A percentile compares a stretch with the other conserved stretches of the same genome.
phyloP scores from a whole-genome alignment of 2,797 vertebrate genomes.

The Adelosebastes latens region DNA sequence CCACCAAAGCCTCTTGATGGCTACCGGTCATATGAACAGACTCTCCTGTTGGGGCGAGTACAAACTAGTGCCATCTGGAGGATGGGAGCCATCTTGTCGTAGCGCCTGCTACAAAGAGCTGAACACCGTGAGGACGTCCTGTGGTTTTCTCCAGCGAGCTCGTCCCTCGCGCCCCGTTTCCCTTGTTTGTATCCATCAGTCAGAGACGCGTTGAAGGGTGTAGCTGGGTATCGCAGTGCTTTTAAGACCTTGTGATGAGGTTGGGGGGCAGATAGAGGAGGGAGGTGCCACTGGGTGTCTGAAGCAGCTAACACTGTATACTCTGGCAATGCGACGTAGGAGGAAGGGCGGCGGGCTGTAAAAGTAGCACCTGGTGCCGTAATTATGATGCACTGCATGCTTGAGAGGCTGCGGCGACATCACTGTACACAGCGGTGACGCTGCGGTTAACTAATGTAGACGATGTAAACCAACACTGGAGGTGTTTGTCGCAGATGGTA shows the following conservation, averaged over 20 bases:
- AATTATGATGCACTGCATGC: constrained; percentile 12
- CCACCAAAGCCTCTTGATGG: not conserved
- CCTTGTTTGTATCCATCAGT: constrained; percentile 43
- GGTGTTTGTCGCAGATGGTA: not conserved
- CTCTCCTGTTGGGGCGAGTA: not conserved
- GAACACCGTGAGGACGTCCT: constrained; percentile 11
- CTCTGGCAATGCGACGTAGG: constrained; percentile 33
- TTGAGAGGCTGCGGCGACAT: not conserved
- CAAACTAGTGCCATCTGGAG: constrained; percentile 9
- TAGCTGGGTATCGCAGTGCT: constrained; percentile 25
- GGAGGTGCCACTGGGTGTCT: constrained; percentile 10
- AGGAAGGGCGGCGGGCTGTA: not conserved
- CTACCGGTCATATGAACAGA: not conserved
- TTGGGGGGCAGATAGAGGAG: not conserved
- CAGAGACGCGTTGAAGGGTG: constrained; percentile 11
- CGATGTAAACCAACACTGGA: constrained; percentile 14
- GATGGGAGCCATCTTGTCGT: not conserved
- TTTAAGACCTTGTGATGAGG: constrained; percentile 57
- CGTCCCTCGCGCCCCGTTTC: not conserved
- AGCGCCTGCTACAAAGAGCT: constrained; percentile 10
- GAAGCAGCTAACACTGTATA: constrained; percentile 57
- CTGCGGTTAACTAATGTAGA: not conserved
- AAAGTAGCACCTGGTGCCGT: constrained; percentile 22
- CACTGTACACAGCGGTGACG: not conserved
- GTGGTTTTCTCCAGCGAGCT: constrained; percentile 16